A percentile compares a stretch with the other conserved stretches of the same genome.
Evolutionary conservation across 2,797 vertebrate genomes (phyloP).

Genomic region (Iguana delicatissima): DNA sequence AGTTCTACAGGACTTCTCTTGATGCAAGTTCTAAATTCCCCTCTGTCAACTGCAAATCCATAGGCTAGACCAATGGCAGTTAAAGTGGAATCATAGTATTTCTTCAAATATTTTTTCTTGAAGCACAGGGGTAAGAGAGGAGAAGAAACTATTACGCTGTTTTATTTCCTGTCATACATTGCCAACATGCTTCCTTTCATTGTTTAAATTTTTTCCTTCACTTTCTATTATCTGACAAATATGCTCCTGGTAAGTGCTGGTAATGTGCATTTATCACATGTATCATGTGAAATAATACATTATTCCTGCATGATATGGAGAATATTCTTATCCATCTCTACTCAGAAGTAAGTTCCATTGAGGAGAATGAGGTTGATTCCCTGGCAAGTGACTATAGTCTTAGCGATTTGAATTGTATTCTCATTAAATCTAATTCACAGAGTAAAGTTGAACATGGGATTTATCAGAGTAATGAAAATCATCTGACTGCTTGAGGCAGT

Average conservation of each 20-base stretch:
- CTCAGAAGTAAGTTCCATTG: neutral
- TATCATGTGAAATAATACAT: neutral
- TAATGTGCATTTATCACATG: neutral
- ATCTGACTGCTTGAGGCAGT: neutral
- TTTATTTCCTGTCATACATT: neutral
- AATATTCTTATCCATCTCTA: neutral
- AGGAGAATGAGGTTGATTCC: neutral
- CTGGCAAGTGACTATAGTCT: neutral
- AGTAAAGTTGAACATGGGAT: slow-evolving; percentile 31
- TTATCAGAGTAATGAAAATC: slow-evolving; percentile 27
- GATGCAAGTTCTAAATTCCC: no score
- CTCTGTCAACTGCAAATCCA: no score
- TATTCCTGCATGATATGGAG: neutral
- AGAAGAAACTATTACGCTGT: neutral
- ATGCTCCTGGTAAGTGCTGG: neutral
- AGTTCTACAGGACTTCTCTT: no score
- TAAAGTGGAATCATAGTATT: neutral
- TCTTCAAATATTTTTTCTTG: neutral
- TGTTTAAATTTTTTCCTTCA: slow-evolving; percentile 52
- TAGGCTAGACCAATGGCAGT: neutral
- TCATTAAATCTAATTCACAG: neutral
- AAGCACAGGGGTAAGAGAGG: neutral
- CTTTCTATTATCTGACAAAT: slow-evolving; percentile 57
- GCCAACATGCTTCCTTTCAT: neutral
- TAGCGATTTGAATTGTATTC: neutral